Percentiles rank a stretch among this genome's conserved stretches.
These are phyloP conservation scores for Listronotus bonariensis DNA, from an alignment of 1,140 invertebrate genomes.

Conservation along the genomic window DNA sequence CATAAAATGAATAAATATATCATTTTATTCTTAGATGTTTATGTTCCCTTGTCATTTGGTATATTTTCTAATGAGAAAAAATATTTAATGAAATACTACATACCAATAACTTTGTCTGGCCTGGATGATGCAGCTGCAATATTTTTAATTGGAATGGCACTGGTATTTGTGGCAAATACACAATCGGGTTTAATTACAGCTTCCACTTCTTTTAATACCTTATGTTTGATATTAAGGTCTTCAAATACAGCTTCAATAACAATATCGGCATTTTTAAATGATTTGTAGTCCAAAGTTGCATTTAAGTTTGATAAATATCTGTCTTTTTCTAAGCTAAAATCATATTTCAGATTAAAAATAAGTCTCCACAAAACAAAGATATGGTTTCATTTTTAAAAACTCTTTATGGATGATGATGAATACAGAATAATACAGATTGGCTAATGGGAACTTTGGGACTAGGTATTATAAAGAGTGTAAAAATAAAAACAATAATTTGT, in stretches of 20 bases:
- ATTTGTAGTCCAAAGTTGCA: constrained; percentile 82
- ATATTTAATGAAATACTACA: constrained; percentile 22
- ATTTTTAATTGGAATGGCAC: constrained; percentile 94
- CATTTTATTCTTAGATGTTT: no score
- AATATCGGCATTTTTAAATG: constrained; percentile 88
- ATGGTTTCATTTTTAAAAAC: no score
- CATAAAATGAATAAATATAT: no score
- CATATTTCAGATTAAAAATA: neutral
- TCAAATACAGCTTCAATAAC: constrained; percentile 99
- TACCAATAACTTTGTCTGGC: constrained; percentile 87
- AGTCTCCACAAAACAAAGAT: no score
- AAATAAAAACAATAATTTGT: no score
- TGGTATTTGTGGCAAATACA: constrained; percentile 97
- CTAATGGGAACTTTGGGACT: no score
- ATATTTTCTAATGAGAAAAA: no score
- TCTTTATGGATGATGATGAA: no score
- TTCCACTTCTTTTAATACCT: constrained; percentile 96
- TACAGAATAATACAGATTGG: no score
- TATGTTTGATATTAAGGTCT: constrained; percentile 94
- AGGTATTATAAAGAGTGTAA: no score
- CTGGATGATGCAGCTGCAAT: constrained; percentile 90
- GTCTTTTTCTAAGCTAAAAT: constrained; percentile 75
- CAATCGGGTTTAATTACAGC: constrained; percentile 85
- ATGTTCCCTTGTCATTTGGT: no score
- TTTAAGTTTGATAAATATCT: constrained; percentile 77